These are phyloP conservation scores for Stegana nigrithorax DNA, from an alignment of 2,888 invertebrate species.

Conservation along the genomic window DNA sequence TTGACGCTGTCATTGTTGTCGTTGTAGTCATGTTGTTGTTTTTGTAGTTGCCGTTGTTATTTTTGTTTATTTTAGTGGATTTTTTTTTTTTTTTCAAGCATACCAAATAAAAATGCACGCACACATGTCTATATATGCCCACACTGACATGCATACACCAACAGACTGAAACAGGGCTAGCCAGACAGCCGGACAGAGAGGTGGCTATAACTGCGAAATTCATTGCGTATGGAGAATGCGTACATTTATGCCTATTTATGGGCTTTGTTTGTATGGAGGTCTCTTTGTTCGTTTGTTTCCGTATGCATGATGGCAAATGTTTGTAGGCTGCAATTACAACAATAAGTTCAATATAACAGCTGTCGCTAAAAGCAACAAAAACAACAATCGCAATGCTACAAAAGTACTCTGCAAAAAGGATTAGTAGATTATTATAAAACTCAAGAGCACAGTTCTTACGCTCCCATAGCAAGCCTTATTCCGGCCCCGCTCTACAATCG, in stretches of 20 bases:
- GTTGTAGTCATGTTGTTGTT: no score
- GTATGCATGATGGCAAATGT: neutral
- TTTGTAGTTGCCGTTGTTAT: constrained; percentile 16
- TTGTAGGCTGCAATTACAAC: constrained; percentile 1
- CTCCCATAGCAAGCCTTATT: no score
- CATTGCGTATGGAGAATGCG: constrained; percentile 8
- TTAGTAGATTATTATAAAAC: no score
- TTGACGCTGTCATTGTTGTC: constrained; percentile 35
- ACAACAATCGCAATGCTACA: neutral
- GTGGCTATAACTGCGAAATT: constrained; percentile 8
- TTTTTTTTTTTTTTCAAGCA: neutral
- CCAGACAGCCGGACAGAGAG: neutral
- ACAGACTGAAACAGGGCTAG: neutral
- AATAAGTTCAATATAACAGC: neutral
- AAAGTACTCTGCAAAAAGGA: constrained; percentile 37
- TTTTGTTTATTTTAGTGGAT: constrained; percentile 36
- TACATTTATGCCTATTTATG: neutral
- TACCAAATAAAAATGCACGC: neutral
- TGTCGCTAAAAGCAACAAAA: neutral
- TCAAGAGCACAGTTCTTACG: no score
- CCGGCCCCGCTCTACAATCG: no score
- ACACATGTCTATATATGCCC: neutral
- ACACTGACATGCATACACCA: neutral
- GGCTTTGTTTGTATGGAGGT: no score
- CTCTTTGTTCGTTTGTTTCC: no score